Percentiles rank a stretch among this genome's conserved stretches.
phyloP scores from a whole-genome alignment of 2,113 vertebrate species.

The Oophaga pumilio region DNA sequence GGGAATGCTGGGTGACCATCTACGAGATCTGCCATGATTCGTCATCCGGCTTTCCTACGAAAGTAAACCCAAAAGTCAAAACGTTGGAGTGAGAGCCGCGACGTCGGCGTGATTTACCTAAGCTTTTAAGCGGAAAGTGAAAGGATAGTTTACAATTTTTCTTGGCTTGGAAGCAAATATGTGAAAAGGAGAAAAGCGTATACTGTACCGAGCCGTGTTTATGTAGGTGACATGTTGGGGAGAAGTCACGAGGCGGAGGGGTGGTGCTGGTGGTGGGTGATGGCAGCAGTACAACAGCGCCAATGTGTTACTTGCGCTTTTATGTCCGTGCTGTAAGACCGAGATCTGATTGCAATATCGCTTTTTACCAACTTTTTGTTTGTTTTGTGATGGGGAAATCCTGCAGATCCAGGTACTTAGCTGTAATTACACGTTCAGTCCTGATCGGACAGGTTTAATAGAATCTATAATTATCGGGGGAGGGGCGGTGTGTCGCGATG shows the following conservation, averaged over 20 bases:
- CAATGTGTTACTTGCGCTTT: conserved; percentile 22
- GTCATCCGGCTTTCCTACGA: neutral
- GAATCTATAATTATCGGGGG: conserved; percentile 49
- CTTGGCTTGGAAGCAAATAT: neutral
- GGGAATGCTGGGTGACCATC: neutral
- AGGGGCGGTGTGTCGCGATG: neutral
- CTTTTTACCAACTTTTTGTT: conserved; percentile 40
- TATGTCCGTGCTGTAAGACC: conserved; percentile 26
- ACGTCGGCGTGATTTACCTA: neutral
- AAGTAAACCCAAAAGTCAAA: neutral
- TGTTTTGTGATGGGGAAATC: conserved; percentile 42
- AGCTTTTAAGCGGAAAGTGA: neutral
- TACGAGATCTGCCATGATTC: neutral
- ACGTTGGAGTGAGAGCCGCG: neutral
- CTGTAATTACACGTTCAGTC: conserved; percentile 52
- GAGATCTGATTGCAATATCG: conserved; percentile 44
- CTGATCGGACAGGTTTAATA: conserved; percentile 45
- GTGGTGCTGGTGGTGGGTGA: neutral
- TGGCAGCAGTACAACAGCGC: neutral
- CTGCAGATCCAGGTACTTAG: conserved; percentile 44
- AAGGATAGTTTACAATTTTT: conserved; percentile 15
- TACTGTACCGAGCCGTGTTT: conserved; percentile 27
- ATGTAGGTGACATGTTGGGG: conserved; percentile 6
- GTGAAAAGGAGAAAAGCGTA: neutral
- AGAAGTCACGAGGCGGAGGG: neutral